Conservation (phyloP, 1,140 invertebrate species). For the Monomorium pharaonis region DNA sequence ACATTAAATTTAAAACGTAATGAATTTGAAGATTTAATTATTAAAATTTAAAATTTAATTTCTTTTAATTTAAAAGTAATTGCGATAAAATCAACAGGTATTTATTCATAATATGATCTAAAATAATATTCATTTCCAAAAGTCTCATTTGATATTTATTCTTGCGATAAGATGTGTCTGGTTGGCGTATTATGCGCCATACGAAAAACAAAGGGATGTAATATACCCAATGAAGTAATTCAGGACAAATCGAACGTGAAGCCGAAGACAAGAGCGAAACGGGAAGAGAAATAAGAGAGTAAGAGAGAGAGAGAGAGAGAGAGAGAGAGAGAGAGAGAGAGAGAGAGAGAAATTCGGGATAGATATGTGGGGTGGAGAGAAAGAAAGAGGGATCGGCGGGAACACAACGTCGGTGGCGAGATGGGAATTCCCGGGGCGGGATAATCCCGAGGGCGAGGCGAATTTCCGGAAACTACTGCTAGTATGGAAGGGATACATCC, state of each 20-base stretch:
- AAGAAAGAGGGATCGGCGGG: conserved; percentile 24
- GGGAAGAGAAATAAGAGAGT: background rate
- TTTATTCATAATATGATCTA: background rate
- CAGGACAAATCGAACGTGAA: conserved; percentile 61
- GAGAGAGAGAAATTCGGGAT: background rate
- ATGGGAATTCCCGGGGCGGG: conserved; percentile 70
- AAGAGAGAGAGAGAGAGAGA: background rate
- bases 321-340: background rate
- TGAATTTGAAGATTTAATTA: conserved; percentile 7
- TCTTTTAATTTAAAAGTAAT: background rate
- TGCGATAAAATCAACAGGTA: background rate
- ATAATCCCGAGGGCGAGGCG: conserved; percentile 72
- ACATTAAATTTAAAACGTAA: background rate
- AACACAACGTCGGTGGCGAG: conserved; percentile 58
- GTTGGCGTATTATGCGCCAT: background rate
- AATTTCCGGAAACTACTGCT: conserved; percentile 73
- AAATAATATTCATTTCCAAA: background rate
- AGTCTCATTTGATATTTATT: background rate
- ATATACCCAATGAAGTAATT: conserved; percentile 70
- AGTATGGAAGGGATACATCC: conserved; percentile 71
- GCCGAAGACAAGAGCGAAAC: conserved; percentile 53
- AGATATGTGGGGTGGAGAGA: background rate
- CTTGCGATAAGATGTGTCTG: background rate
- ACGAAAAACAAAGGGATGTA: background rate
- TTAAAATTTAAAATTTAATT: background rate